phyloP scores from a whole-genome alignment of 1,140 invertebrate genomes.

The Vollenhovia emeryi region DNA sequence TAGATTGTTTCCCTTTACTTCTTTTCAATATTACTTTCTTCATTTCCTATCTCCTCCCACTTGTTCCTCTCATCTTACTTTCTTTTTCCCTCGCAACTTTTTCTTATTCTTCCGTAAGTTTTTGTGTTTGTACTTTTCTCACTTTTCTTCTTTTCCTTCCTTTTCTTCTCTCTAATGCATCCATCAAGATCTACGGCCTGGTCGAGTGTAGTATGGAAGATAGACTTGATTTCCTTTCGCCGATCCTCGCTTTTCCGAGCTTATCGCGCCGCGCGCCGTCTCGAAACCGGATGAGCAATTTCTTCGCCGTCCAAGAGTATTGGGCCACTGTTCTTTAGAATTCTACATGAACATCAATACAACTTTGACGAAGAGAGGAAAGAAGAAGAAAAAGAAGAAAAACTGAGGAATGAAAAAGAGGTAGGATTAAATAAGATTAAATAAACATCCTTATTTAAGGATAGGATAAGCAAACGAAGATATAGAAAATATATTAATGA shows the following conservation, averaged over 20 bases:
- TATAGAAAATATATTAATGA: no score
- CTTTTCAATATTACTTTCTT: not conserved
- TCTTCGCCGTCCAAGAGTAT: constrained; percentile 53
- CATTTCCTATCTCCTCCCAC: not conserved
- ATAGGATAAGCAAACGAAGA: no score
- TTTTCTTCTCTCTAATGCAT: constrained; percentile 23
- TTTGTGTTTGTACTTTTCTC: not conserved
- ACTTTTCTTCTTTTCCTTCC: constrained; percentile 14
- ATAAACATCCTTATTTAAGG: no score
- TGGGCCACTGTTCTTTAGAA: constrained; percentile 58
- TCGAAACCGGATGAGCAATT: constrained; percentile 54
- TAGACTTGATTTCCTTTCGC: constrained; percentile 70
- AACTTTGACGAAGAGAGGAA: no score
- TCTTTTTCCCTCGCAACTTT: not conserved
- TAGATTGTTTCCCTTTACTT: not conserved
- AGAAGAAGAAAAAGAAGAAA: no score
- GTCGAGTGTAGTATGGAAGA: constrained; percentile 35
- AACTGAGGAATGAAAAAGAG: no score
- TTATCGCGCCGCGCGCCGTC: constrained; percentile 66
- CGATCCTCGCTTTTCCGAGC: constrained; percentile 49
- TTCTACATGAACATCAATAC: not conserved
- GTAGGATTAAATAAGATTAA: no score
- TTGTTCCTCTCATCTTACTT: not conserved
- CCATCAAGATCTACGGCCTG: constrained; percentile 8
- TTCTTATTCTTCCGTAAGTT: no score